Evolutionary conservation across 2,113 vertebrate genomes (phyloP).

Genomic region (Hippoglossus stenolepis): DNA sequence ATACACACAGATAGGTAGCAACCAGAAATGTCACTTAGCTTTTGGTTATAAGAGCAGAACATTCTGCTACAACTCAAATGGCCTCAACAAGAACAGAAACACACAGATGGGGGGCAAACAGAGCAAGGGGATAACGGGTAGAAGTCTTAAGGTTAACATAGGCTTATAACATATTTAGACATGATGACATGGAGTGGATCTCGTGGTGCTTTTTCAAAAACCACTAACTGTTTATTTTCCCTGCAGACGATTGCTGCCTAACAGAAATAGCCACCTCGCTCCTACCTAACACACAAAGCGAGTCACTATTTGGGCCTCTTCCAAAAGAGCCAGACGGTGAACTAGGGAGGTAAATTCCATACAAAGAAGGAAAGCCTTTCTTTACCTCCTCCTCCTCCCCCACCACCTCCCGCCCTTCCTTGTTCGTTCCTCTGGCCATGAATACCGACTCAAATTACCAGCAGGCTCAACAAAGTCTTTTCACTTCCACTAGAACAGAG

Average conservation of each 20-base stretch:
- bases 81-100: not conserved
- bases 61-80: constrained; percentile 1
- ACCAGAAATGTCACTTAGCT: constrained; percentile 22
- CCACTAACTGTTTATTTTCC: constrained; percentile 17
- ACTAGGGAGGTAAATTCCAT: constrained; percentile 68
- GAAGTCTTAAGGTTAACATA: not conserved
- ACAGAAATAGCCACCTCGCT: constrained; percentile 49
- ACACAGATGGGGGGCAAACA: not conserved
- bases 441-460: constrained; percentile 79
- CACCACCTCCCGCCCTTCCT: constrained; percentile 29
- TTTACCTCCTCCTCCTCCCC: constrained; percentile 52
- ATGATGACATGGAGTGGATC: constrained; percentile 13
- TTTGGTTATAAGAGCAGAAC: constrained; percentile 14
- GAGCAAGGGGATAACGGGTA: not conserved
- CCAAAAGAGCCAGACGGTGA: constrained; percentile 60
- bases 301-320: constrained; percentile 52
- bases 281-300: constrained; percentile 47
- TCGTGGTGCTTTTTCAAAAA: constrained; percentile 10
- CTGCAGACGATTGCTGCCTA: constrained; percentile 26
- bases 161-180: constrained; percentile 6
- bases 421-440: constrained; percentile 61
- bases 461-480: constrained; percentile 71
- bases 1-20: constrained; percentile 5
- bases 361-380: constrained; percentile 67
- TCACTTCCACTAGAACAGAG: constrained; percentile 72